Evolutionary conservation across 2,113 vertebrate species (phyloP), one percentile per base, ranked within the genome.

Genomic region (Ictalurus furcatus): DNA sequence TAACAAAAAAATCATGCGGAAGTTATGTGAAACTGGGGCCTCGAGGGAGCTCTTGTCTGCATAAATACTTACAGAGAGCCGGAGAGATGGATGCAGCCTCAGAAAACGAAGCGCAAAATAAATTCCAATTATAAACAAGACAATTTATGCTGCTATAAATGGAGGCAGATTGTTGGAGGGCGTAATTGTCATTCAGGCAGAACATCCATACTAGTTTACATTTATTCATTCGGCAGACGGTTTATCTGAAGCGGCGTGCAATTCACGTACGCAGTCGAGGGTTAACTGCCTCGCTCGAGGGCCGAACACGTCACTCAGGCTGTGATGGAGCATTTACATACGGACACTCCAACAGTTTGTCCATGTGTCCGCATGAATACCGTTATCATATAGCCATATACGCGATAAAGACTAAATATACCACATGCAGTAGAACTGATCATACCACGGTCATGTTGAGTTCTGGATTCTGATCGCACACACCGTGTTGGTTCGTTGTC

Each of bases 101-200:
- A 30, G 8, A 85, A 85, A 85, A 44, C 30, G 25, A 71, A 80
- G 17, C 7, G 1, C 34, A 63, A 79, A 80, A 69, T 81, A 54
- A 81, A 81, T 54, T 69, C 76, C 40, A 54, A 69, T 67, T 69
- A 48, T 54, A 80, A 81, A 48, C 30, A 48, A 52, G 56, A 83
- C 12, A 52, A 58, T 83, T 61, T 83, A 61, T 83, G 30, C 81
- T 37, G 56, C 58, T 83, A 61, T 83, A 83, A 83, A 83, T 25
- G 56, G 30, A 40, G 81, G 81, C 81, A 40, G 81, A 83, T 83
- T 61, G 56, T 83, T 61, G 81, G 56, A 83, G 81, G 58, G 56
- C 30, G 56, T 83, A 25, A 83, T 83, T 61, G 58, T 37, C 81
- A 83, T 83, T 83, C 81, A 61, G 30, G 56, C 34, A 14, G 56